A percentile compares a stretch with the other conserved stretches of the same genome.
Conservation (phyloP, 2,797 vertebrate species). For the Pachyuromys duprasi region DNA sequence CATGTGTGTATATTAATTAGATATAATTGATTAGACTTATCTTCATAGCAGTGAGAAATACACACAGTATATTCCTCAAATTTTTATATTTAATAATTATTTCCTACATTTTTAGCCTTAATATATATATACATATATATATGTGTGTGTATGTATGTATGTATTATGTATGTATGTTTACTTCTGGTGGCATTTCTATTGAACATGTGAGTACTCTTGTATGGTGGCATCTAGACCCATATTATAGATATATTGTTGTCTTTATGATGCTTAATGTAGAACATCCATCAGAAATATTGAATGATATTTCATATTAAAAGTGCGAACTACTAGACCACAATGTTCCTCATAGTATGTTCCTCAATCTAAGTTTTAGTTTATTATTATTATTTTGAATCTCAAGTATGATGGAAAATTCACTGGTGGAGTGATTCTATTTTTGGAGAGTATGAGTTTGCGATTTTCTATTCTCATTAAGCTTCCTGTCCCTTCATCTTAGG, state of each 20-base stretch:
- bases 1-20: background rate
- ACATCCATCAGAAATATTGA: background rate
- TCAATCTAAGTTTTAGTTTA: background rate
- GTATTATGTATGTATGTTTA: background rate
- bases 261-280: background rate
- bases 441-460: background rate
- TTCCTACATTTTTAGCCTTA: background rate
- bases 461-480: background rate
- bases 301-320: background rate
- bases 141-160: no score
- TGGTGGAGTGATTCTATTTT: background rate
- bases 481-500: background rate
- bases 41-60: background rate
- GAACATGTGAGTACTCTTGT: background rate
- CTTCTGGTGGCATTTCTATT: background rate
- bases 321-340: background rate
- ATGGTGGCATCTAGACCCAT: background rate
- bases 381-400: background rate
- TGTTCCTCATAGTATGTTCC: background rate
- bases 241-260: background rate
- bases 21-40: background rate
- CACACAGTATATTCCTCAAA: background rate
- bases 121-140: no score
- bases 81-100: background rate
- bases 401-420: background rate